These are phyloP conservation scores for Mechanitis messenoides DNA, from an alignment of 2,888 invertebrate genomes.

Conservation along the genomic window DNA sequence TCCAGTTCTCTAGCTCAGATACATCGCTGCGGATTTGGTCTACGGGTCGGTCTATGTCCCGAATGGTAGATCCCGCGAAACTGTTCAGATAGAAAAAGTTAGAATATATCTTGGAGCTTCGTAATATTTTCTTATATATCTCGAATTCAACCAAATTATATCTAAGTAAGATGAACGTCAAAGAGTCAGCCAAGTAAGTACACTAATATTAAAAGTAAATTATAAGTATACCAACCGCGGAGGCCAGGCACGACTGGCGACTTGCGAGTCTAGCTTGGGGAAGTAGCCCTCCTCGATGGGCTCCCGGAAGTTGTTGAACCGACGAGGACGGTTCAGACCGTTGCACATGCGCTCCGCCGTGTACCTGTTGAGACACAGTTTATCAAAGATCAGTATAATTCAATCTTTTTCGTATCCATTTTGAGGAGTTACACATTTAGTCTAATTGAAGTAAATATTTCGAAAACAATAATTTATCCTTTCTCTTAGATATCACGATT, in stretches of 20 bases:
- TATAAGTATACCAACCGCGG: constrained; percentile 64
- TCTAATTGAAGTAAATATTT: no score
- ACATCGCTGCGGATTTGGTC: constrained; percentile 80
- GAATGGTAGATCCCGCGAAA: constrained; percentile 67
- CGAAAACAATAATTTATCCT: no score
- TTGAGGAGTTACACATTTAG: not conserved
- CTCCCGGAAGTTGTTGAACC: constrained; percentile 80
- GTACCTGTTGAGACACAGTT: constrained; percentile 78
- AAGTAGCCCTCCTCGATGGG: constrained; percentile 88
- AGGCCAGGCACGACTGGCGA: constrained; percentile 86
- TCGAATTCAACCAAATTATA: no score
- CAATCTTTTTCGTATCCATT: no score
- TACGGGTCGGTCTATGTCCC: constrained; percentile 78
- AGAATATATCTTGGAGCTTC: not conserved
- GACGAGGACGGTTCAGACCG: constrained; percentile 77
- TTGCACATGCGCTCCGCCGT: constrained; percentile 87
- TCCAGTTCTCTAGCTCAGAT: constrained; percentile 81
- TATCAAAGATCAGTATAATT: not conserved
- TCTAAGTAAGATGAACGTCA: no score
- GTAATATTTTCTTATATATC: no score
- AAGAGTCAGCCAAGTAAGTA: no score
- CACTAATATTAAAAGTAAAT: no score
- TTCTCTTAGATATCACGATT: no score
- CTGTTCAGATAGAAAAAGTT: constrained; percentile 20
- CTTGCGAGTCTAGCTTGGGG: constrained; percentile 87